These are phyloP conservation scores for Pterobdella sp. DNA, from an alignment of 2,888 invertebrate species.

Conservation along the genomic window DNA sequence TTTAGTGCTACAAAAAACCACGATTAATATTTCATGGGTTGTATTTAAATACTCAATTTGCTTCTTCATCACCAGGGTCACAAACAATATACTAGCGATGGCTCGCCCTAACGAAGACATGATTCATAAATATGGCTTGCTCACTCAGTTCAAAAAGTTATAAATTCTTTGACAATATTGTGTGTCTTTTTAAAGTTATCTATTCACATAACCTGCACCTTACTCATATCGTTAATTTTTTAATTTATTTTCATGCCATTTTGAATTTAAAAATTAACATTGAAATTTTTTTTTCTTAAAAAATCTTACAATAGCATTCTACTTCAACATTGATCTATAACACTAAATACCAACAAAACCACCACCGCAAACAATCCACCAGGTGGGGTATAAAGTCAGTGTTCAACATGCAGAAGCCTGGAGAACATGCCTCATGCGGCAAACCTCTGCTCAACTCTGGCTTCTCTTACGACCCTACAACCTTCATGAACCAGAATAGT, in stretches of 20 bases:
- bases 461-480: slow-evolving; percentile 74
- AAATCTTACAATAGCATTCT: background rate
- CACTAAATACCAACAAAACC: background rate
- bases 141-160: slow-evolving; percentile 67
- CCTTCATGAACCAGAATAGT: slow-evolving; percentile 78
- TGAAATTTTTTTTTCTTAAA: background rate
- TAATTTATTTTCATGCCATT: background rate
- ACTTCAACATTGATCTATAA: background rate
- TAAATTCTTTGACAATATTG: too few relatives aligned
- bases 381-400: slow-evolving; percentile 73
- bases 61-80: slow-evolving; percentile 60
- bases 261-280: background rate
- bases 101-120: slow-evolving; percentile 70
- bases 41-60: background rate
- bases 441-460: slow-evolving; percentile 66
- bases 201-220: too few relatives aligned
- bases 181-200: too few relatives aligned
- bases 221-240: background rate
- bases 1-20: slow-evolving; percentile 1
- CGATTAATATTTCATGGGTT: background rate
- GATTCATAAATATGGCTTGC: slow-evolving; percentile 67
- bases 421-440: slow-evolving; percentile 80
- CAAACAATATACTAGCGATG: slow-evolving; percentile 79
- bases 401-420: slow-evolving; percentile 74
- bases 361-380: slow-evolving; percentile 37